Percentiles rank a stretch among this genome's conserved stretches.
Evolutionary conservation across 2,113 vertebrate species (phyloP).

Genomic region (Tamias sibiricus): DNA sequence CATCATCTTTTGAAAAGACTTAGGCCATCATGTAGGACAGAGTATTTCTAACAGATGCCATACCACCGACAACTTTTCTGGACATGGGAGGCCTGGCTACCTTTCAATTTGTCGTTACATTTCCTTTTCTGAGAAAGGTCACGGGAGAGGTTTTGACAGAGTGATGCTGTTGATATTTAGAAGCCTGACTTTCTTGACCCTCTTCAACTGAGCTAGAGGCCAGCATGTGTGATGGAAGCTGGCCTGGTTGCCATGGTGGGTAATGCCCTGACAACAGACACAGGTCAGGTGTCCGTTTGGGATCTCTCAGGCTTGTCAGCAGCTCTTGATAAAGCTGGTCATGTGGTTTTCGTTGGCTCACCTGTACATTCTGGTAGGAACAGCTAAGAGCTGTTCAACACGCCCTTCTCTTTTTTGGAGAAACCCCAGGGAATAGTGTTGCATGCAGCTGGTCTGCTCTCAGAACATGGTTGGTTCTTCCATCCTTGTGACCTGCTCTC

Average conservation of each 20-base stretch:
- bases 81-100: neutral
- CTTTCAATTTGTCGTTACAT: conserved; percentile 55
- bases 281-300: conserved; percentile 66
- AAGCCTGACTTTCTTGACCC: conserved; percentile 70
- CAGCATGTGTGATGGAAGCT: conserved; percentile 41
- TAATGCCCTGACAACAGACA: conserved; percentile 73
- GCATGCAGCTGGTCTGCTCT: neutral
- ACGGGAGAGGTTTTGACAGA: conserved; percentile 67
- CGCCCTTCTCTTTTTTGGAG: conserved; percentile 29
- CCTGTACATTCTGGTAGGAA: conserved; percentile 65
- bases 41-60: neutral
- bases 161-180: conserved; percentile 69
- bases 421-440: neutral
- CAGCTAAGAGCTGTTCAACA: conserved; percentile 64
- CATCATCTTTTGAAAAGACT: conserved; percentile 20
- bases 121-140: conserved; percentile 73
- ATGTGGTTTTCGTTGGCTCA: conserved; percentile 71
- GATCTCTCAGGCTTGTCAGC: conserved; percentile 70
- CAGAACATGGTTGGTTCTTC: neutral
- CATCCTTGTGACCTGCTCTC: neutral
- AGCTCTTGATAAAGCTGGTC: conserved; percentile 65
- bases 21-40: neutral
- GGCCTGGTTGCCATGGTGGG: conserved; percentile 71
- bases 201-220: conserved; percentile 22
- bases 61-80: neutral